Base-by-base conservation (phyloP, 2,888 invertebrate genomes). In the Microchrysa polita region DNA sequence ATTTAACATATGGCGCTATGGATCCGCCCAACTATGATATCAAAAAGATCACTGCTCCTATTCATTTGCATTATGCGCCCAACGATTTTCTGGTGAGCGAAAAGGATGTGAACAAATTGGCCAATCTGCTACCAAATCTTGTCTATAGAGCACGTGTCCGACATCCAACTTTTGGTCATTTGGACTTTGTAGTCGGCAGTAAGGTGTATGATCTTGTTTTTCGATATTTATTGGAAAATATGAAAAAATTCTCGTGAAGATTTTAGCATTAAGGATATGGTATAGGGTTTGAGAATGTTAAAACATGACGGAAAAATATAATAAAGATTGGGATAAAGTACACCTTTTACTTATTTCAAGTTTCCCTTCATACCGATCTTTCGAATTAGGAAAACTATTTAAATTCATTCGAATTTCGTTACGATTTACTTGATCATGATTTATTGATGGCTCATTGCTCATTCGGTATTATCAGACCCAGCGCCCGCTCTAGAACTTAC, bases 21-120 rank as follows among this genome's bases (percentile, higher is more conserved):
- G 80, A 72, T 0, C 89, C 90, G 1, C 90, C 90, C 0, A 79
- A 78, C 0, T 90, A 90, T 78, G 82, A 88, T 77, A 81, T 90
- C 0, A 79, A 81, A 0, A 86, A 81, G 74, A 80, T 90, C 14
- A 87, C 85, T 0, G 81, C 87, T 2, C 89, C 89, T 0, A 87
- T 90, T 0, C 87, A 88, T 77, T 80, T 91, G 5, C 89, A 89
- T 79, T 90, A 87, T 80, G 87, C 88, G 1, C 84, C 85, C 5
- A 87, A 85, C 20, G 92, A 92, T 79, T 88, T 87, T 79, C 81
- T 91, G 14, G 87, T 90, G 4, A 80, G 86, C 40, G 79, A 83
- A 1, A 73, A 74, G 16, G 88, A 89, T 63, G 87, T 88, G 0
- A 44, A 81, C 0, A 80, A 78, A 23, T 76, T 84, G 44, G 44